These are phyloP conservation scores for Gobionotothen gibberifrons DNA, from an alignment of 2,797 vertebrate species.

Conservation along the genomic window DNA sequence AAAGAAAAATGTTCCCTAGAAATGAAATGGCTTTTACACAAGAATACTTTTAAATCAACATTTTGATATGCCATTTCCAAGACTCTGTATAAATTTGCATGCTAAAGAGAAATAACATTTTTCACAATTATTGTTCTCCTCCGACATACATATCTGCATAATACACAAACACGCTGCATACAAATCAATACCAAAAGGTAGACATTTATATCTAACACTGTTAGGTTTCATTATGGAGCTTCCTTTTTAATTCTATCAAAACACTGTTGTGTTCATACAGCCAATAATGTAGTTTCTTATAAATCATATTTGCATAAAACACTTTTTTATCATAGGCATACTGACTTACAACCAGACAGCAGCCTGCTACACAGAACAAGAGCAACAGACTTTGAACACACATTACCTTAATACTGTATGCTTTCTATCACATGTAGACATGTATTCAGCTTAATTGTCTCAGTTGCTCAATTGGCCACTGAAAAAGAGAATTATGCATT, in stretches of 20 bases:
- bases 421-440: neutral
- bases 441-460: neutral
- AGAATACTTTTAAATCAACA: conserved; percentile 2
- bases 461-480: neutral
- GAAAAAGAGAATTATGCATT: neutral
- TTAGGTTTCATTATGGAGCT: conserved; percentile 9
- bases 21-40: conserved; percentile 1
- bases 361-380: neutral
- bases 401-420: neutral
- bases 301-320: neutral
- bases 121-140: neutral
- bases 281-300: neutral
- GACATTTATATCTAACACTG: conserved; percentile 2
- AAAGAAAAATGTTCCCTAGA: neutral
- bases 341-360: neutral
- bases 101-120: conserved; percentile 5
- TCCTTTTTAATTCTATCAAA: neutral
- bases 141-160: conserved; percentile 9
- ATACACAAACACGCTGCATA: conserved; percentile 4
- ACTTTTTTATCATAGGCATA: neutral
- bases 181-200: conserved; percentile 23
- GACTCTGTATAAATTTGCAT: conserved; percentile 14
- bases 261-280: neutral
- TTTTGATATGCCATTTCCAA: neutral
- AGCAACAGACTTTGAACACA: neutral